Evolutionary conservation across 2,888 invertebrate species (phyloP), one percentile per base, ranked within the genome.

Genomic region (Nysson spinosus): DNA sequence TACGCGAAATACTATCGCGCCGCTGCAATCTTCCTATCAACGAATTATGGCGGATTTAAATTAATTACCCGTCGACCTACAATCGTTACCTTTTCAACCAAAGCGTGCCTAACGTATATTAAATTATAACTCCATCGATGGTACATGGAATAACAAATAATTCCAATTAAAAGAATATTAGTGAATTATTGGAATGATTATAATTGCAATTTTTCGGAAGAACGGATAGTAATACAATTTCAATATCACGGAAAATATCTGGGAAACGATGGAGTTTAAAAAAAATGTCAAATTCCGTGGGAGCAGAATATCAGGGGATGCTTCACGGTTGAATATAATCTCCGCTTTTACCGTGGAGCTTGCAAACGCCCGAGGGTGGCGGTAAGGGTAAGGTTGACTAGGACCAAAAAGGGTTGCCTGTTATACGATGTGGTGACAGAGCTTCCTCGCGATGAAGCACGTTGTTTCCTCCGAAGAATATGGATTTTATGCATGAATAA

Each of bases 401-500:
- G 72, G 75, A 76, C 74, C 71, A 71, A 74, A 58, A 79, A 69
- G 73, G 73, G 71, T 76, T 72, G 72, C 65, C 70, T 67, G 57
- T 49, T 65, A 60, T 69, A 69, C 55, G 58, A 64, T 56, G 65
- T 55, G 61, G 68, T 44, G 69, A 62, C 67, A 57, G 66, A 69
- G 76, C 64, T 79, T 80, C 72, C 70, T 69, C 66, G 69, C 76
- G 80, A 83, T 72, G 77, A 74, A 74, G 74, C 79, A 76, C 79
- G 77, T 77, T 81, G 81, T 79, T 78, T 80, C 67, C 78, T 78
- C 72, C 79, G 75, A 82, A 81, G 84, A 83, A 82, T 83, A 84
- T 84, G 78, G 81, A 82, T 84, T 83, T 84, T 80, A 80, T 79
- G 83, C 80, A 76, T 72, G 83, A 80, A 75, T 72, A 77, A 78